These are phyloP conservation scores for Cistogaster globosa DNA, from an alignment of 2,888 invertebrate species.

Conservation along the genomic window DNA sequence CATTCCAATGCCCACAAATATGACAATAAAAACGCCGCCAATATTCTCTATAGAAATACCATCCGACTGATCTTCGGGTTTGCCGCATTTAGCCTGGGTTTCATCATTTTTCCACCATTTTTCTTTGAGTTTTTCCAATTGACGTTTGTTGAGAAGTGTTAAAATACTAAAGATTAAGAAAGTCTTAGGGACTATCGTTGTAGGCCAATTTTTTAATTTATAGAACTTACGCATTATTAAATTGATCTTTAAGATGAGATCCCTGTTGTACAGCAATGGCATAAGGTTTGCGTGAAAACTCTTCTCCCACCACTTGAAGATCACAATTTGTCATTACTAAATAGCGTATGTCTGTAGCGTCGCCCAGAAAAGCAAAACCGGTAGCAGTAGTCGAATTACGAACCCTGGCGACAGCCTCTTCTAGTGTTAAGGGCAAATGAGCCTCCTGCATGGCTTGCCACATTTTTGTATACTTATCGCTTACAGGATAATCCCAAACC, in stretches of 20 bases:
- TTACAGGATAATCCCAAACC: conserved; percentile 99
- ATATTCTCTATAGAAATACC: conserved; percentile 99
- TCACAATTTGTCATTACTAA: conserved; percentile 85
- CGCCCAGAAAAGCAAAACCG: conserved; percentile 97
- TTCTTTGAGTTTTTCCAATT: conserved; percentile 96
- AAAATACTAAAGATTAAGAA: conserved; percentile 88
- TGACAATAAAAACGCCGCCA: conserved; percentile 98
- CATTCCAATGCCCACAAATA: conserved; percentile 96
- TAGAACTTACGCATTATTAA: conserved; percentile 96
- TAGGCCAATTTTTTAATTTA: neutral
- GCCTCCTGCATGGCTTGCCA: conserved; percentile 97
- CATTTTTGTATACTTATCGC: conserved; percentile 99
- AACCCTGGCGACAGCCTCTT: conserved; percentile 91
- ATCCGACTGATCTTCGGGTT: conserved; percentile 96
- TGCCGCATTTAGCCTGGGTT: conserved; percentile 89
- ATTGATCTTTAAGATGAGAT: conserved; percentile 95
- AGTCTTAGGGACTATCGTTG: neutral
- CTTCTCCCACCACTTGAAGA: conserved; percentile 96
- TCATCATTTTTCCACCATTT: conserved; percentile 98
- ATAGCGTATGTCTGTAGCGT: conserved; percentile 94
- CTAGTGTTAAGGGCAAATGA: conserved; percentile 89
- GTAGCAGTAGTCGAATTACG: conserved; percentile 87
- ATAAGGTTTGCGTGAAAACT: conserved; percentile 98
- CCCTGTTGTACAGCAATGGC: conserved; percentile 98
- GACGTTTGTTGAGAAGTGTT: conserved; percentile 95